Base-by-base conservation (phyloP, 2,888 invertebrate genomes). In the Brenthis daphne region DNA sequence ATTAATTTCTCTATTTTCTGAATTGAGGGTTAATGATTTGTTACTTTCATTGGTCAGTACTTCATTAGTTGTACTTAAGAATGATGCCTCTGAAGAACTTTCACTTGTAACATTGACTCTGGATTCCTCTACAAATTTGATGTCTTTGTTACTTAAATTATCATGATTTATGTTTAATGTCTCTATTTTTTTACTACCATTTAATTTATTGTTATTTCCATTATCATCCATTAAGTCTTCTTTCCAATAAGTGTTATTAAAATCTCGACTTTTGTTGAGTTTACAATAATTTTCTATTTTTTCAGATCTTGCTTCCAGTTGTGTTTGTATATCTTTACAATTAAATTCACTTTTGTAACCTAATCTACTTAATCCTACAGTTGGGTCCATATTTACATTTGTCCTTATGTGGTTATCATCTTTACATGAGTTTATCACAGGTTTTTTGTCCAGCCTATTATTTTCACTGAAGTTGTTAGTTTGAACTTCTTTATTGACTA, bases 211-310 rank as follows among this genome's bases (percentile, higher is more conserved):
- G 58, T 63, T 58, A 65, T 71, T 76, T 60, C 64, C 66, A 68
- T 56, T 77, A 61, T 73, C 76, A 67, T 83, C 81, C 69, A 74
- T 60, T 73, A 74, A 66, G 71, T 79, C 85, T 76, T 83, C 85
- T 72, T 85, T 87, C 76, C 70, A 77, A 74, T 80, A 76, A 72
- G 78, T 76, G 77, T 83, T 84, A 82, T 84, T 86, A 80, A 77
- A 84, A 76, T 92, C 92, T 83, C 91, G 86, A 84, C 89, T 90
- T 83, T 92, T 92, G 82, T 92, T 92, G 82, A 92, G 85, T 84
- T 92, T 92, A 88, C 92, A 92, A 85, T 89, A 92, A 82, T 92
- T 92, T 80, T 91, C 91, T 77, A 92, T 83, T 87, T 85, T 90
- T 71, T 92, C 91, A 92, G 92, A 92, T 91, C 91, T 92, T 75